Evolutionary conservation across 2,797 vertebrate species (phyloP).

Genomic region (Sebastes nivosus): DNA sequence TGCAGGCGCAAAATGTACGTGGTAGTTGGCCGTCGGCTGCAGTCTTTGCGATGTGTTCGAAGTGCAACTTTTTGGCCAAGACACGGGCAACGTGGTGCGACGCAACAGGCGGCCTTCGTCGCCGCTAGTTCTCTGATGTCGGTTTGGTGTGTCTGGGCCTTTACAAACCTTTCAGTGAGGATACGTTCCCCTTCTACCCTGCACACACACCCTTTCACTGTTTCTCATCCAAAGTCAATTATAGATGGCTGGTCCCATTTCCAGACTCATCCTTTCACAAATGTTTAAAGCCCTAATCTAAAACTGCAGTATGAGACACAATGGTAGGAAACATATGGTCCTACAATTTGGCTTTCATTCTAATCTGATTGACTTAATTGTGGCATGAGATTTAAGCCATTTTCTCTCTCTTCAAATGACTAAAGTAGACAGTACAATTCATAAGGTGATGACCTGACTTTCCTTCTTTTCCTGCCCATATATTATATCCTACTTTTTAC

Average conservation of each 20-base stretch:
- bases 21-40: too few relatives aligned
- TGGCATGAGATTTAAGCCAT: neutral
- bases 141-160: too few relatives aligned
- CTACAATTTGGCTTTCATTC: conserved; percentile 18
- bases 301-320: conserved; percentile 6
- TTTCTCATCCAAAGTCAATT: conserved; percentile 5
- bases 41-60: fast-evolving
- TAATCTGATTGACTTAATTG: conserved; percentile 23
- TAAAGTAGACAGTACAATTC: neutral
- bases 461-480: neutral
- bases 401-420: neutral
- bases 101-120: too few relatives aligned
- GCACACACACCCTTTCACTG: neutral
- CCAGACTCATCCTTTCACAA: conserved; percentile 10
- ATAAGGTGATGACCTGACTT: conserved; percentile 18
- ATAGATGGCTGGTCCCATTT: conserved; percentile 2
- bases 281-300: conserved; percentile 17
- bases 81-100: too few relatives aligned
- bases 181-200: too few relatives aligned
- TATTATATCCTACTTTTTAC: conserved; percentile 13
- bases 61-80: too few relatives aligned
- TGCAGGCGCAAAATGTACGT: too few relatives aligned
- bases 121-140: too few relatives aligned
- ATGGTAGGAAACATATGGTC: conserved; percentile 3
- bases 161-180: neutral